Evolutionary conservation across 2,888 invertebrate species (phyloP).

Genomic region (Trissoscelio sp.): DNA sequence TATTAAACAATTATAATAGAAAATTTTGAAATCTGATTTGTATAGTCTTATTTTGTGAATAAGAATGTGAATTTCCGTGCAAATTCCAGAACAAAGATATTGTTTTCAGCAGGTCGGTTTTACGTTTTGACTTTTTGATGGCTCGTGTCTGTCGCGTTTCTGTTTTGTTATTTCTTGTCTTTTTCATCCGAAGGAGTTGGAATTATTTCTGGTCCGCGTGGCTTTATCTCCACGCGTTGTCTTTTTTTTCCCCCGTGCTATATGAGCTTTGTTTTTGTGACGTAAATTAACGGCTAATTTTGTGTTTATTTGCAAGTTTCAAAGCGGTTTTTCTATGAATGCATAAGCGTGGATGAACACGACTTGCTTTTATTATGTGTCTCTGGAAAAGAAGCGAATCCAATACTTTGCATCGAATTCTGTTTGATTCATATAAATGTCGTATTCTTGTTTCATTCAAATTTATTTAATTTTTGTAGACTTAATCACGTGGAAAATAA

Average conservation of each 20-base stretch:
- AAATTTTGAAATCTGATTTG: too few species aligned
- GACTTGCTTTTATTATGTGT: background rate
- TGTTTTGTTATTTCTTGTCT: slow-evolving; percentile 19
- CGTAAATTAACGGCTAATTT: slow-evolving; percentile 20
- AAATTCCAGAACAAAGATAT: slow-evolving; percentile 3
- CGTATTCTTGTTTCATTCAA: background rate
- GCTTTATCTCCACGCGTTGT: slow-evolving; percentile 12
- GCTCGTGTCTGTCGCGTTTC: slow-evolving; percentile 6
- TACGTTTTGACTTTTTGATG: slow-evolving; percentile 16
- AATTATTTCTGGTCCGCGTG: slow-evolving; percentile 20
- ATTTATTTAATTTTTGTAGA: background rate
- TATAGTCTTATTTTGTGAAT: too few species aligned
- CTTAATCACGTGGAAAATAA: too few species aligned
- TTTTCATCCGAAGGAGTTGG: slow-evolving; percentile 16
- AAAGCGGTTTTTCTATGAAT: background rate
- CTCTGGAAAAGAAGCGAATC: background rate
- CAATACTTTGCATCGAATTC: background rate
- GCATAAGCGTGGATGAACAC: background rate
- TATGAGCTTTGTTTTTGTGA: slow-evolving; percentile 7
- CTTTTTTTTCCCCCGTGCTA: slow-evolving; percentile 1
- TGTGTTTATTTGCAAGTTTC: slow-evolving; percentile 3
- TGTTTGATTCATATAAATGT: too few species aligned
- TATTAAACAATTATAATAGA: too few species aligned
- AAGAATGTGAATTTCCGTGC: background rate
- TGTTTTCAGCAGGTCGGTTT: background rate